Conservation (phyloP, 1,140 invertebrate species). For the Drosophila grimshawi region DNA sequence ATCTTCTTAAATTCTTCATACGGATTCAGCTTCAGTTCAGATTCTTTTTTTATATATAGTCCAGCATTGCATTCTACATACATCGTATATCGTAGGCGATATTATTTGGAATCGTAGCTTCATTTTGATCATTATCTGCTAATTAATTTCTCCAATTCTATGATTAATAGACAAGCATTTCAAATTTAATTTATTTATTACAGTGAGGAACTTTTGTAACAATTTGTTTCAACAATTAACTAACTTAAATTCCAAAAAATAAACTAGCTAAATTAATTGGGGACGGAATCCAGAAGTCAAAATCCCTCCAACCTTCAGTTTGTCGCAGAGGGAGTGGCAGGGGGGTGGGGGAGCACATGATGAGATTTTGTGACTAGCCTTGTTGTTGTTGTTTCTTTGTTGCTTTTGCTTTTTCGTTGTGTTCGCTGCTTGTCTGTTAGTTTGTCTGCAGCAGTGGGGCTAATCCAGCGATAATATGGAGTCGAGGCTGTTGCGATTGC, state of each 20-base stretch:
- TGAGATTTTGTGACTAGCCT: constrained; percentile 2
- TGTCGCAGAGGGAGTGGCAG: constrained; percentile 15
- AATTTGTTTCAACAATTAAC: constrained; percentile 38
- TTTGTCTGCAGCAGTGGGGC: not conserved
- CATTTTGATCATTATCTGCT: too few relatives aligned
- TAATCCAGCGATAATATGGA: constrained; percentile 90
- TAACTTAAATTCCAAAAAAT: constrained; percentile 39
- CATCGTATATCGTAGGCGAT: too few relatives aligned
- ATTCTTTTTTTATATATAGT: too few relatives aligned
- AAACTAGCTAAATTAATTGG: constrained; percentile 15
- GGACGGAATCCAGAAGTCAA: constrained; percentile 6
- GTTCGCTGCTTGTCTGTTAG: not conserved
- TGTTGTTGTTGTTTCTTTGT: too few relatives aligned
- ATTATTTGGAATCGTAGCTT: too few relatives aligned
- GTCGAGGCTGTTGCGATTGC: constrained; percentile 87
- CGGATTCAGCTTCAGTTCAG: too few relatives aligned
- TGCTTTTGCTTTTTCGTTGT: constrained; percentile 4
- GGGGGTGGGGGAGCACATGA: constrained; percentile 8
- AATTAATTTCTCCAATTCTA: too few relatives aligned
- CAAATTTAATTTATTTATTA: not conserved
- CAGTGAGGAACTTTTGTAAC: constrained; percentile 5
- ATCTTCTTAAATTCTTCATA: too few relatives aligned
- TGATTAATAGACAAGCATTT: too few relatives aligned
- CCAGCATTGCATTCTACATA: too few relatives aligned
- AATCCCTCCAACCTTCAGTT: not conserved